Evolutionary conservation across 2,888 invertebrate genomes (phyloP), one percentile per base, ranked within the genome.

Genomic region (Agrilus biguttatus): DNA sequence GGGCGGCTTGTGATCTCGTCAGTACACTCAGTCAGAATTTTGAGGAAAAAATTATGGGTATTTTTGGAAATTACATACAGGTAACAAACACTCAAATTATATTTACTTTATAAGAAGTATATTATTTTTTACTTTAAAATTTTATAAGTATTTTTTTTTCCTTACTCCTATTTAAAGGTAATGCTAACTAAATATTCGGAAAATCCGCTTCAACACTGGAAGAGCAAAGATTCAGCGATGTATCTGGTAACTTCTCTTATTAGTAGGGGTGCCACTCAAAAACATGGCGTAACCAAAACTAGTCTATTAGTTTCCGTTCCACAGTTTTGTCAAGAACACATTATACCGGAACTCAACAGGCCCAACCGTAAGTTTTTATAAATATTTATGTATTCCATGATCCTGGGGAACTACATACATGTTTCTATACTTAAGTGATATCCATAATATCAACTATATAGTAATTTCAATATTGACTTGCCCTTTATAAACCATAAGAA

Each of bases 1-100:
- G 97, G 49, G 90, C 98, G 19, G 96, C 97, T 37, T 95, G 96
- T 68, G 97, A 99, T 72, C 75, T 98, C 42, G 96, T 98, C 17
- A 85, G 87, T 60, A 86, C 92, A 0, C 71, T 99, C 2, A 87
- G 90, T 17, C 75, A 80, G 53, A 84, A 86, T 58, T 93, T 90
- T 63, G 93, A 93, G 62, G 75, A 77, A 37, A 81, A 84, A 61
- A 90, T 92, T 59, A 86, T 89, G 70, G 76, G 78, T 51, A 87
- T 90, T 47, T 91, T 92, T 61, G 84, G 88, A 0, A 80, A 85
- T 55, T 92, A 91, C 59, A 78, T 92, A 40, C 78, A 83, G 73
- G 87, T 86, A 63, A 56, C 59, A 37, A 44, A 21, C 6, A 17
- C n/a, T 45, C 14, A 7, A 34, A 21, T 12, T 40, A 21, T 10